phyloP scores from a whole-genome alignment of 2,797 vertebrate species.

The Urophycis tenuis region DNA sequence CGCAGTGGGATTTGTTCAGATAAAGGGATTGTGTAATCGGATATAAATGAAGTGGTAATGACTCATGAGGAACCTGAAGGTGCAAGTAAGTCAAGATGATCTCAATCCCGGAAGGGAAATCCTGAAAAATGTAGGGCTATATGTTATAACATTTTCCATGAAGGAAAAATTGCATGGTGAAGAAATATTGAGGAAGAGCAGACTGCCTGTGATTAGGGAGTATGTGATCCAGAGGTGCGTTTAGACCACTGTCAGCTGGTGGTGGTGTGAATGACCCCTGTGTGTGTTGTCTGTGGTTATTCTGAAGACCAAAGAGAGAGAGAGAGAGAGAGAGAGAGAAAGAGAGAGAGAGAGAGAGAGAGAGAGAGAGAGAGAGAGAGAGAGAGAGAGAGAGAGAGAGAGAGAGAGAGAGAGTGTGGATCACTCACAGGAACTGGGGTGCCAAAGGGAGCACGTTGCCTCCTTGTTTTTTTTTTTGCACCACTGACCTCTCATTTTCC shows the following conservation, averaged over 20 bases:
- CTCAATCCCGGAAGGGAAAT: not conserved
- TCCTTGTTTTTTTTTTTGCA: slow-evolving; percentile 18
- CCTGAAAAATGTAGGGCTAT: not conserved
- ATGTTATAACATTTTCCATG: not conserved
- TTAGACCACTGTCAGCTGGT: slow-evolving; percentile 4
- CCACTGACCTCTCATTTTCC: slow-evolving; percentile 64
- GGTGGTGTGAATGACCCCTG: not conserved
- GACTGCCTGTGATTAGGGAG: not conserved
- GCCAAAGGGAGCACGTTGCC: slow-evolving; percentile 59
- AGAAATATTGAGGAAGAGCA: not conserved
- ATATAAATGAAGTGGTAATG: not conserved
- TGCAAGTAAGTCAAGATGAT: not conserved
- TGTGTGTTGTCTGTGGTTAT: slow-evolving; percentile 42
- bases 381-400: too few relatives aligned
- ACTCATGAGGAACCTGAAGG: slow-evolving; percentile 1
- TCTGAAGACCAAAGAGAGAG: slow-evolving; percentile 35
- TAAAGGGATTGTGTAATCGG: not conserved
- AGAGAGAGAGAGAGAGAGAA: too few relatives aligned
- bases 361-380: too few relatives aligned
- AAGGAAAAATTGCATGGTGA: not conserved
- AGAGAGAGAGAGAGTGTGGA: slow-evolving; percentile 29
- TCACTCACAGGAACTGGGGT: slow-evolving; percentile 48
- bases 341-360: too few relatives aligned
- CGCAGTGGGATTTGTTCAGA: not conserved
- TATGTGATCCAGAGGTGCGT: slow-evolving; percentile 16